Conservation (phyloP, 2,888 invertebrate genomes). For the Muscina levida region DNA sequence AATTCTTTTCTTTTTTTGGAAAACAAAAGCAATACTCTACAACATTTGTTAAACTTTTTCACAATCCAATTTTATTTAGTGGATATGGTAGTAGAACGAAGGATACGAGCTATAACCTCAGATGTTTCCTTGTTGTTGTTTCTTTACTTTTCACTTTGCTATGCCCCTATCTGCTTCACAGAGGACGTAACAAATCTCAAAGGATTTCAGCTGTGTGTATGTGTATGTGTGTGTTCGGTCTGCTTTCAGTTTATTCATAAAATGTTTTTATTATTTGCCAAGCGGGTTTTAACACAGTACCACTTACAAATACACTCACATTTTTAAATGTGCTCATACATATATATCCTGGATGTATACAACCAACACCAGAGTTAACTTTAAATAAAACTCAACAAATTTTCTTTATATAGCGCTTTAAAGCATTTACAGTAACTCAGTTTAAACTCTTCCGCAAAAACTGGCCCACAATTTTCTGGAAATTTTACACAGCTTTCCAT, state of each 20-base stretch:
- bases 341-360: background rate
- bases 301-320: slow-evolving; percentile 25
- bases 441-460: too few relatives aligned
- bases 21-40: slow-evolving; percentile 8
- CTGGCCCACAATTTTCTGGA: too few relatives aligned
- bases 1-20: slow-evolving; percentile 32
- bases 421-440: background rate
- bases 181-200: slow-evolving; percentile 28
- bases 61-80: background rate
- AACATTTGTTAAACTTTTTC: background rate
- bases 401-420: background rate
- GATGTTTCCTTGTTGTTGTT: slow-evolving; percentile 8
- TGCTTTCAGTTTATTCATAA: slow-evolving; percentile 18
- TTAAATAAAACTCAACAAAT: background rate
- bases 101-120: background rate
- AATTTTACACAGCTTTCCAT: too few relatives aligned
- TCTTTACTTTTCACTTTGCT: background rate
- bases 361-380: background rate
- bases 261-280: slow-evolving; percentile 33
- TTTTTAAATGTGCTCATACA: too few relatives aligned
- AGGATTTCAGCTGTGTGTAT: slow-evolving; percentile 28
- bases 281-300: background rate
- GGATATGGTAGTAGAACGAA: background rate
- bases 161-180: background rate
- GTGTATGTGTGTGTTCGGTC: background rate